Evolutionary conservation across 2,888 invertebrate species (phyloP), one percentile per base, ranked within the genome.

Genomic region (Cosmopolites sordidus): DNA sequence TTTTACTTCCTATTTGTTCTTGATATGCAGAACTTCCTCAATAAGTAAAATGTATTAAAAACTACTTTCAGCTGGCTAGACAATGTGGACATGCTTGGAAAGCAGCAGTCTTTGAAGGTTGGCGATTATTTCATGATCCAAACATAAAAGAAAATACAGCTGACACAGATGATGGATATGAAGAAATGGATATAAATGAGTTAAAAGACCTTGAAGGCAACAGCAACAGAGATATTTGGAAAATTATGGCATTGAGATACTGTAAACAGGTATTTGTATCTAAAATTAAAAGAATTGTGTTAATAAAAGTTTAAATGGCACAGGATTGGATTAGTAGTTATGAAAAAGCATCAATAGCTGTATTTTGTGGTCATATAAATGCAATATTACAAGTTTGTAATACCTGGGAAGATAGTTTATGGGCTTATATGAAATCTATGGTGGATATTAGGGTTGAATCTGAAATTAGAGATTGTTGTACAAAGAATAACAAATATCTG

Each of bases 51-150:
- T n/a, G n/a, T n/a, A n/a, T n/a, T n/a, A n/a, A n/a, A n/a, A n/a
- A n/a, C n/a, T n/a, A 22, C 42, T 41, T 62, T 63, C n/a, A 72
- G 56, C 72, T 93, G 29, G 92, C 93, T 66, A 81, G 86, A 39
- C 86, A 85, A 66, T 89, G 88, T 65, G 96, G 96, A 0, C 94
- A 96, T 72, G 83, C 89, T 1, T 95, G 95, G 95, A 78, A 92
- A 44, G 93, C 93, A 1, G 92, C 92, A 2, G 83, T 90, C 16
- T 75, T 96, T 33, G 89, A 94, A 71, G 96, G 96, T 2, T 95
- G 95, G 93, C 80, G 86, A 50, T 77, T 93, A 18, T 83, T 86
- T 65, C 89, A 95, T 68, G 93, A 96, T 76, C 85, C 91, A 4
- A 91, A 92, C 66, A 84, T 83, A 64, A 78, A 80, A 44, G 74